Percentiles rank a stretch among this genome's conserved stretches.
Evolutionary conservation across 2,797 vertebrate species (phyloP).

Genomic region (Echiichthys vipera): DNA sequence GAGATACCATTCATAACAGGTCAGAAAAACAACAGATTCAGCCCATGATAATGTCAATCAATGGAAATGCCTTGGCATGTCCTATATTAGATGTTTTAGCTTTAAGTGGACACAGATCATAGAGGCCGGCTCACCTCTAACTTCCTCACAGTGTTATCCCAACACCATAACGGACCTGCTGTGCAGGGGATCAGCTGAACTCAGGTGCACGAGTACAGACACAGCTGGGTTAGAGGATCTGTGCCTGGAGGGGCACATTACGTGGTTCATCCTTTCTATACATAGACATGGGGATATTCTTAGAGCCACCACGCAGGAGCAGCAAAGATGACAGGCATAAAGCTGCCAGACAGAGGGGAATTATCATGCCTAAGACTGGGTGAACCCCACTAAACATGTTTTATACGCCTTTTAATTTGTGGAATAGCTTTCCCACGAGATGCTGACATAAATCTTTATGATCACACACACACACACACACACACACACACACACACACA

Average conservation of each 20-base stretch:
- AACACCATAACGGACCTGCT: constrained; percentile 62
- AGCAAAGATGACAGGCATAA: constrained; percentile 37
- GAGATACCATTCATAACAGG: constrained; percentile 20
- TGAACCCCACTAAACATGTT: constrained; percentile 18
- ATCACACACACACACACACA: constrained; percentile 24
- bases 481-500: constrained; percentile 18
- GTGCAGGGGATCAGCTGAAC: constrained; percentile 58
- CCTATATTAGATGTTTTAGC: constrained; percentile 47
- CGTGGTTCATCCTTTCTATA: constrained; percentile 69
- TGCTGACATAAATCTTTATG: constrained; percentile 41
- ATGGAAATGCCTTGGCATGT: constrained; percentile 36
- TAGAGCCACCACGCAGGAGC: constrained; percentile 14
- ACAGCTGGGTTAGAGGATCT: constrained; percentile 63
- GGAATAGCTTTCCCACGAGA: constrained; percentile 3
- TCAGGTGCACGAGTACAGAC: constrained; percentile 39
- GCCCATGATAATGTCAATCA: constrained; percentile 53
- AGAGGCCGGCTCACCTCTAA: constrained; percentile 29
- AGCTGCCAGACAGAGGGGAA: constrained; percentile 20
- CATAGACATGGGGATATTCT: constrained; percentile 60
- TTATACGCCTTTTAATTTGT: constrained; percentile 41
- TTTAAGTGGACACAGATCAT: background rate
- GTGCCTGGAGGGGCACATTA: constrained; percentile 44
- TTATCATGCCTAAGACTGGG: background rate
- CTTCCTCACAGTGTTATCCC: constrained; percentile 48
- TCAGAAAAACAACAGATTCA: constrained; percentile 32